phyloP scores from a whole-genome alignment of 30 jellyfish, hydroid and myxozoan genomes.

The Sanderia malayensis region DNA sequence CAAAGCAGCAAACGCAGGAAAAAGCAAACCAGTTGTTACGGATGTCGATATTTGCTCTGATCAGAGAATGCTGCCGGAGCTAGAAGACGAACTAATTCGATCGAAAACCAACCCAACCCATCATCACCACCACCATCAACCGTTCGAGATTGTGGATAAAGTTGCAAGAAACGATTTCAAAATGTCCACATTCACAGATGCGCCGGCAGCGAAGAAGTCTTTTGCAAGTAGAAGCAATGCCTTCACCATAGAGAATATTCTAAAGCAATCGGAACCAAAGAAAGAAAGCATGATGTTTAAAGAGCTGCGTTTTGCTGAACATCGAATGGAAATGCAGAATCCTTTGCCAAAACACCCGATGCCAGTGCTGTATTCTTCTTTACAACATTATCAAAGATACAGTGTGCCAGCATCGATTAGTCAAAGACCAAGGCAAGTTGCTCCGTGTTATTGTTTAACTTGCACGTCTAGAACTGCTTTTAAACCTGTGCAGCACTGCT shows the following conservation, averaged over 20 bases:
- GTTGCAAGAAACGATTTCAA: conserved; percentile 13
- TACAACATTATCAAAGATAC: conserved; percentile 46
- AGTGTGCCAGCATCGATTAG: conserved; percentile 37
- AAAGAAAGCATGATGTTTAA: not conserved
- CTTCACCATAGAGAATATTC: conserved; percentile 49
- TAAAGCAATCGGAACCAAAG: conserved; percentile 36
- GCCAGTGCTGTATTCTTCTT: conserved; percentile 35
- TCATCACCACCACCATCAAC: too few species aligned
- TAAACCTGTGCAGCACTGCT: conserved; percentile 53
- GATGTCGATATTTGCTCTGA: conserved; percentile 13
- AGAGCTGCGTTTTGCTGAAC: not conserved
- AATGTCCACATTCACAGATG: conserved; percentile 10
- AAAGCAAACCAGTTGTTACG: too few species aligned
- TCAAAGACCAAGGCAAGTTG: conserved; percentile 19
- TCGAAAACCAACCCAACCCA: conserved; percentile 2
- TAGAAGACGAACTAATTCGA: conserved; percentile 10
- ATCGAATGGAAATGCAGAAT: not conserved
- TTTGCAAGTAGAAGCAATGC: conserved; percentile 29
- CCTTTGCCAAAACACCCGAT: conserved; percentile 43
- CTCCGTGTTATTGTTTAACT: conserved; percentile 23
- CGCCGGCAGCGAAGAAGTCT: conserved; percentile 14
- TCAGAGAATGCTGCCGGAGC: conserved; percentile 20
- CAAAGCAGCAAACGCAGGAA: conserved; percentile 12
- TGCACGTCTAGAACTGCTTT: conserved; percentile 63
- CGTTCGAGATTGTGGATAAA: conserved; percentile 18